Conservation (phyloP, 2,888 invertebrate species). For the Eristalinus aeneus region DNA sequence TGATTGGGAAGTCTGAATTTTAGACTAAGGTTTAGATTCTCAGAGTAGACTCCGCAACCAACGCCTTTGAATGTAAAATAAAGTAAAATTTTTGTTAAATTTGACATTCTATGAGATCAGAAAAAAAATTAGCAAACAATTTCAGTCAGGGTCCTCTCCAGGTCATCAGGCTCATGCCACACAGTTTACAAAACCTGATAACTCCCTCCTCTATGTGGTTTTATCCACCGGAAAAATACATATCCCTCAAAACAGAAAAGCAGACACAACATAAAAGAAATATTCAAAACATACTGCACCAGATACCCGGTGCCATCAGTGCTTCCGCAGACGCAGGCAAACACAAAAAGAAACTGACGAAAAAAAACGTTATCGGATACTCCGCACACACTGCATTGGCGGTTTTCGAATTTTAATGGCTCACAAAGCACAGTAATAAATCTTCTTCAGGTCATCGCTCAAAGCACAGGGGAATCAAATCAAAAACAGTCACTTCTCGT, state of each 20-base stretch:
- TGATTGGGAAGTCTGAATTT: too few species aligned
- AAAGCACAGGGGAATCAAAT: constrained; percentile 41
- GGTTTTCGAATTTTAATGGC: background rate
- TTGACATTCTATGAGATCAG: too few species aligned
- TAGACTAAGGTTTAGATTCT: too few species aligned
- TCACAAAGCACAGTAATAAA: constrained; percentile 34
- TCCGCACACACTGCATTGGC: background rate
- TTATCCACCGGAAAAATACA: background rate
- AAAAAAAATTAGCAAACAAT: too few species aligned
- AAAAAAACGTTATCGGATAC: background rate
- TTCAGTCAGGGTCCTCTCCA: too few species aligned
- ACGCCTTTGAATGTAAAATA: too few species aligned
- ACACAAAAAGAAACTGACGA: background rate
- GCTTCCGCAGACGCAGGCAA: background rate
- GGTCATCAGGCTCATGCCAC: too few species aligned
- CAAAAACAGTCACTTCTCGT: constrained; percentile 33
- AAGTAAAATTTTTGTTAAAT: too few species aligned
- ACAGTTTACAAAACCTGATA: background rate
- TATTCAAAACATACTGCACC: background rate
- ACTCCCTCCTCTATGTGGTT: background rate
- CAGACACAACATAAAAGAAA: background rate
- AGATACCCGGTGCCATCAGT: background rate
- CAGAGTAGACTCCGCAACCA: too few species aligned
- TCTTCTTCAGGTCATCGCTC: constrained; percentile 57
- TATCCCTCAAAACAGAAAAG: background rate